Percentiles rank a stretch among this genome's conserved stretches.
Conservation (phyloP, 2,888 invertebrate genomes). For the Pollenia angustigena region DNA sequence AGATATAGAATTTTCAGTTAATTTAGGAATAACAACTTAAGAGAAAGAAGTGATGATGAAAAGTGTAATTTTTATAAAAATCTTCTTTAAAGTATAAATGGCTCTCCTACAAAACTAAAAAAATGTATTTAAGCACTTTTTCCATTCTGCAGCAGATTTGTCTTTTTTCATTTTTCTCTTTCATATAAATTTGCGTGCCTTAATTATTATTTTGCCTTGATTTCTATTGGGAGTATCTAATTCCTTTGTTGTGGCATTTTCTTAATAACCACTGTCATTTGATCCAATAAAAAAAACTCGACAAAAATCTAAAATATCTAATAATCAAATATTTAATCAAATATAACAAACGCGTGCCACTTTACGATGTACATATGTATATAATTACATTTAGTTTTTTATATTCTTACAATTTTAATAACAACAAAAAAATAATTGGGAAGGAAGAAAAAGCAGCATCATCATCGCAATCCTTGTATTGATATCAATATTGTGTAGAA, state of each 20-base stretch:
- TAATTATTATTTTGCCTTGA: not conserved
- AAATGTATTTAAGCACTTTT: not conserved
- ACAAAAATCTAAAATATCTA: not conserved
- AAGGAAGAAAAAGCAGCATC: slow-evolving; percentile 1
- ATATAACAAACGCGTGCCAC: slow-evolving; percentile 12
- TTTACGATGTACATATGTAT: not conserved
- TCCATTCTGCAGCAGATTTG: too few relatives aligned
- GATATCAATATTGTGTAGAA: not conserved
- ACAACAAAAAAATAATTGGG: not conserved
- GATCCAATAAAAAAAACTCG: slow-evolving; percentile 7
- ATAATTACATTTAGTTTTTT: not conserved
- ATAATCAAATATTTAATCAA: slow-evolving; percentile 17
- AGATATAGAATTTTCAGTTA: too few relatives aligned
- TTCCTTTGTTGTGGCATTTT: not conserved
- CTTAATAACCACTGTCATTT: slow-evolving; percentile 4
- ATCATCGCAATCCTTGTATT: not conserved
- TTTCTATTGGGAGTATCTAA: not conserved
- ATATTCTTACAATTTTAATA: not conserved
- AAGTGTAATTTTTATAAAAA: too few relatives aligned
- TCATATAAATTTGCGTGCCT: not conserved
- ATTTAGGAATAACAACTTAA: too few relatives aligned
- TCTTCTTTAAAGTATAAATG: too few relatives aligned
- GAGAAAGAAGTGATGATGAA: too few relatives aligned
- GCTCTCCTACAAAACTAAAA: too few relatives aligned
- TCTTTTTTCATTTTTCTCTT: not conserved